phyloP scores from a whole-genome alignment of 2,888 invertebrate genomes.

The Cantharis rustica region DNA sequence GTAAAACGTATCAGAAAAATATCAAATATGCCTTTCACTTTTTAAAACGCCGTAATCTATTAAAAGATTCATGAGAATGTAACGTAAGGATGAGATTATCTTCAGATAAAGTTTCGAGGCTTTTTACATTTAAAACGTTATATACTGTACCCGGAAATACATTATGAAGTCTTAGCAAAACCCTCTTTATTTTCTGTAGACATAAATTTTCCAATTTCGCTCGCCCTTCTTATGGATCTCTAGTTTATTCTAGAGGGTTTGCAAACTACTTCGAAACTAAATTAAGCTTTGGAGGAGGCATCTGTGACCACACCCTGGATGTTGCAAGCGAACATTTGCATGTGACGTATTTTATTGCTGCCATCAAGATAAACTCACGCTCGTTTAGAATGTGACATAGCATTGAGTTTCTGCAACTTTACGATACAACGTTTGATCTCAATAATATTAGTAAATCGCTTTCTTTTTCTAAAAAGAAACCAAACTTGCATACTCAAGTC shows the following conservation, averaged over 20 bases:
- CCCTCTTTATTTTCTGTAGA: constrained; percentile 52
- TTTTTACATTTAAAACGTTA: constrained; percentile 33
- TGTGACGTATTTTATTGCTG: constrained; percentile 59
- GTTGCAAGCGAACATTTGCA: constrained; percentile 56
- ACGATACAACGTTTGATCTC: constrained; percentile 38
- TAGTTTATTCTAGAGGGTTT: constrained; percentile 52
- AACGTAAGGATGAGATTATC: constrained; percentile 20
- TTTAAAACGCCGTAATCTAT: constrained; percentile 11
- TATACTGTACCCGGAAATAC: constrained; percentile 40
- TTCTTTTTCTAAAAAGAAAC: not conserved
- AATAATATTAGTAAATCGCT: constrained; percentile 26
- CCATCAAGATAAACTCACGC: constrained; percentile 49
- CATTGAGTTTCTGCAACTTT: constrained; percentile 41
- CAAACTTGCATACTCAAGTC: not conserved
- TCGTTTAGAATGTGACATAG: constrained; percentile 43
- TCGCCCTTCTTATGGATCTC: constrained; percentile 49
- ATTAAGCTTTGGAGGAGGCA: constrained; percentile 57
- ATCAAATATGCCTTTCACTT: not conserved
- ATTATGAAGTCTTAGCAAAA: constrained; percentile 43
- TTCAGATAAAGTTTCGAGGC: constrained; percentile 15
- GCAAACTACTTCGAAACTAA: constrained; percentile 57
- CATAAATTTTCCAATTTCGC: constrained; percentile 57
- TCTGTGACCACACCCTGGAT: constrained; percentile 58
- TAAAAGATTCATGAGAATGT: constrained; percentile 9
- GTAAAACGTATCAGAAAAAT: not conserved